Evolutionary conservation across 1,140 invertebrate genomes (phyloP).

Genomic region (Drosophila pseudoananassae): DNA sequence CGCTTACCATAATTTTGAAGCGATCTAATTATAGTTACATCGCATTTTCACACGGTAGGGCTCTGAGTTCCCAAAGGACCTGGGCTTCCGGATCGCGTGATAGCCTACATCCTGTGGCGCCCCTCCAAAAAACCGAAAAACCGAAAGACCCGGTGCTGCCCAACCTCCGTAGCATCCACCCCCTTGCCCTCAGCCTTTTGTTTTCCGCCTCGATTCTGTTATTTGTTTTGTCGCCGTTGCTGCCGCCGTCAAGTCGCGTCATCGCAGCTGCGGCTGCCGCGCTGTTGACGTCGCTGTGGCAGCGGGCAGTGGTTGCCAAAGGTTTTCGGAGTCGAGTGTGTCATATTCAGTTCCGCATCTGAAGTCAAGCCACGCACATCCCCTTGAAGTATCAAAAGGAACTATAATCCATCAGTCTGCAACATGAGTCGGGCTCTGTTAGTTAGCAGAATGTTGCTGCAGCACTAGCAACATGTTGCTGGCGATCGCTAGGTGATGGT

Average conservation of each 20-base stretch:
- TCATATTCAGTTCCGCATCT: slow-evolving; percentile 75
- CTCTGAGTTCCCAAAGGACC: not conserved
- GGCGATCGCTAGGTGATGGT: slow-evolving; percentile 1
- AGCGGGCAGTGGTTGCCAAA: slow-evolving; percentile 56
- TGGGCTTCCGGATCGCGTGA: slow-evolving; percentile 8
- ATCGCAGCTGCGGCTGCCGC: slow-evolving; percentile 25
- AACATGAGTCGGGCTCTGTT: slow-evolving; percentile 33
- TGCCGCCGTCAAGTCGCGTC: slow-evolving; percentile 39
- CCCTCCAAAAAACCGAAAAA: slow-evolving; percentile 10
- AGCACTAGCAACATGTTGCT: slow-evolving; percentile 25
- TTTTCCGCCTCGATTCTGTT: slow-evolving; percentile 66
- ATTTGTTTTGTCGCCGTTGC: slow-evolving; percentile 78
- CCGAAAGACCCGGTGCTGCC: slow-evolving; percentile 27
- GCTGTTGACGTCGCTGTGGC: slow-evolving; percentile 21
- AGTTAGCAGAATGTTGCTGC: not conserved
- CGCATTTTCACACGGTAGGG: slow-evolving; percentile 23
- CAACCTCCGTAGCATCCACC: slow-evolving; percentile 27
- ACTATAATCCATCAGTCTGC: slow-evolving; percentile 3
- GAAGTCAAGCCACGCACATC: slow-evolving; percentile 55
- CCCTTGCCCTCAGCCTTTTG: slow-evolving; percentile 23
- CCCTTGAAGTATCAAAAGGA: not conserved
- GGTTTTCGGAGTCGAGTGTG: slow-evolving; percentile 61
- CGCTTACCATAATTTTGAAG: not conserved
- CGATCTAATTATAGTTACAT: slow-evolving; percentile 18
- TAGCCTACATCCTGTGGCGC: slow-evolving; percentile 28